Evolutionary conservation across 2,797 vertebrate species (phyloP).

Genomic region (Knipowitschia caucasica): DNA sequence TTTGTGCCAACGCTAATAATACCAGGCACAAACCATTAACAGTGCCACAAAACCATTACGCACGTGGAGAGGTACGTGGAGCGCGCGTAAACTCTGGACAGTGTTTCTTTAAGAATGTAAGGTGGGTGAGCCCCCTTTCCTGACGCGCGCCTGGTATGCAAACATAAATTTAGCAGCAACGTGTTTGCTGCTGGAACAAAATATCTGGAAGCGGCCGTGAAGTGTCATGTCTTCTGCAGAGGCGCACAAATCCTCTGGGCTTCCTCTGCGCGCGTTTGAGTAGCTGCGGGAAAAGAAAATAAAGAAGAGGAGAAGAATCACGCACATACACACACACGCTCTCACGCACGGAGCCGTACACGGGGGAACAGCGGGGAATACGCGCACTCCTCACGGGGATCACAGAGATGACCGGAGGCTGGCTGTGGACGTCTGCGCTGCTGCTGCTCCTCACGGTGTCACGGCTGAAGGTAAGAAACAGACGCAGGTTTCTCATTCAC

Average conservation of each 20-base stretch:
- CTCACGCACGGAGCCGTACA: slow-evolving; percentile 9
- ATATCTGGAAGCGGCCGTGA: slow-evolving; percentile 62
- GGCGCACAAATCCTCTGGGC: slow-evolving; percentile 39
- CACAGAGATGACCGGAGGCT: slow-evolving; percentile 59
- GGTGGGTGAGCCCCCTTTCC: slow-evolving; percentile 74
- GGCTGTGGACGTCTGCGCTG: slow-evolving; percentile 37
- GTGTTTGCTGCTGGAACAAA: slow-evolving; percentile 70
- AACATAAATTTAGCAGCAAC: slow-evolving; percentile 81
- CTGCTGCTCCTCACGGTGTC: slow-evolving; percentile 55
- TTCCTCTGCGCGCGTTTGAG: slow-evolving; percentile 2
- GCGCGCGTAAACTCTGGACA: slow-evolving; percentile 31
- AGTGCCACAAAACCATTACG: not conserved
- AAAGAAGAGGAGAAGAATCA: slow-evolving; percentile 24
- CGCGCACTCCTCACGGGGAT: slow-evolving; percentile 17
- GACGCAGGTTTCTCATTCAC: not conserved
- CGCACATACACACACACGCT: too few relatives aligned
- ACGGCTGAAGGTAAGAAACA: slow-evolving; percentile 54
- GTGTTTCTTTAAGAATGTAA: slow-evolving; percentile 81
- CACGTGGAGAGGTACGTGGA: slow-evolving; percentile 25
- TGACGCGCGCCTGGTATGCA: slow-evolving; percentile 74
- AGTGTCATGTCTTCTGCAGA: slow-evolving; percentile 62
- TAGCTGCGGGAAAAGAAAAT: slow-evolving; percentile 36
- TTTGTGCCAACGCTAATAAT: not conserved
- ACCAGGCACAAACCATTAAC: not conserved
- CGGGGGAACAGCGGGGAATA: slow-evolving; percentile 6